A percentile compares a stretch with the other conserved stretches of the same genome.
Evolutionary conservation across 1,140 invertebrate genomes (phyloP).

Genomic region (Stegodyphus dumicola): DNA sequence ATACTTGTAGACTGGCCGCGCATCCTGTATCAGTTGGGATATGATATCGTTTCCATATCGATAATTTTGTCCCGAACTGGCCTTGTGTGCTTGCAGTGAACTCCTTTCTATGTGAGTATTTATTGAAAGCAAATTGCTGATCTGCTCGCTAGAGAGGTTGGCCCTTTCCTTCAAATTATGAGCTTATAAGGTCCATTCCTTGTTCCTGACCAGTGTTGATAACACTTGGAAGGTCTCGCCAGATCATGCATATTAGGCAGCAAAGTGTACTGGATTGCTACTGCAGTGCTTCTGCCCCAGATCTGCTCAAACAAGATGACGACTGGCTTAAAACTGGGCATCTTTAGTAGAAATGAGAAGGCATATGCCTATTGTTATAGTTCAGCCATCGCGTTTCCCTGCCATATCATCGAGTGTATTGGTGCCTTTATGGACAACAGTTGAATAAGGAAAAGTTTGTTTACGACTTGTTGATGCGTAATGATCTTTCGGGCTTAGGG

Average conservation of each 20-base stretch:
- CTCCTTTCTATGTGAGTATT: neutral
- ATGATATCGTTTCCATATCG: neutral
- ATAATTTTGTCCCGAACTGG: neutral
- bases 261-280: too few relatives aligned
- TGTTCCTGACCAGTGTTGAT: neutral
- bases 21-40: neutral
- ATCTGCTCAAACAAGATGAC: neutral
- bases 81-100: neutral
- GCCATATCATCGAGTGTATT: neutral
- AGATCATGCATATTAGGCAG: neutral
- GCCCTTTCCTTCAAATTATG: neutral
- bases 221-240: neutral
- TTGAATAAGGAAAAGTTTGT: neutral
- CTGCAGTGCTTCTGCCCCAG: neutral
- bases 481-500: too few relatives aligned
- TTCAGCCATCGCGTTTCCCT: neutral
- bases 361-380: neutral
- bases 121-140: neutral
- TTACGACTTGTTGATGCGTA: too few relatives aligned
- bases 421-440: neutral
- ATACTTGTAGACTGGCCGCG: neutral
- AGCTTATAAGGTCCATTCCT: neutral
- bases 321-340: neutral
- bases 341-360: neutral
- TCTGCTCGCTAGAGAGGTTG: neutral